Evolutionary conservation across 1,140 invertebrate genomes (phyloP), one percentile per base, ranked within the genome.

Genomic region (Camponotus pennsylvanicus): DNA sequence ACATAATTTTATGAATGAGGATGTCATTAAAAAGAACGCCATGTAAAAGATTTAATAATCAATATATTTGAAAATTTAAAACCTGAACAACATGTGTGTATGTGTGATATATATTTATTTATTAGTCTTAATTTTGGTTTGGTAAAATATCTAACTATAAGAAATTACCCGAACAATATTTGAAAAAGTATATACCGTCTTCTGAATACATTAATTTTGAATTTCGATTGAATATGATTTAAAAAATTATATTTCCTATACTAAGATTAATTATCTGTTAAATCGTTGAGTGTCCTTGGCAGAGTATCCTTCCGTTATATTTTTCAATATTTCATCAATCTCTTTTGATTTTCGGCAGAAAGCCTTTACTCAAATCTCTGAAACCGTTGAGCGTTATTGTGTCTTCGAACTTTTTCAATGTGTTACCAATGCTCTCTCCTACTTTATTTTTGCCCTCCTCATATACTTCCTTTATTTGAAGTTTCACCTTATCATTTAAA

Each of bases 201-300:
- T 13, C 9, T 27, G n/a, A 82, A 55, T 63, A 79, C n/a, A 71
- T 42, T n/a, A 80, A 70, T 21, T 71, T 78, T 37, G 11, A 80
- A 70, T 34, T 71, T 78, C 27, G 11, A 67, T 37, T 79, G n/a
- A 49, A 32, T 34, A 66, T 8, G n/a, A n/a, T 18, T 5, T 52
- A 52, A 67, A 3, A 52, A 67, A 3, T 27, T 55, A 40, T 63
- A 27, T 77, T 49, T 52, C 45, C 15, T 13, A 57, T 42, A 32
- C 3, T 9, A 37, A 40, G 1, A 5, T 1, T 4, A 1, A 45
- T 27, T 13, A 13, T 15, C 49, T 18, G 13, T 18, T 1, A 27
- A 61, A 61, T 61, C 1, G n/a, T 13, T 27, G 21, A 32, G 13
- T 4, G 13, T 61, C 4, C 27, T 32, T 61, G 27, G 13, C n/a